Base-by-base conservation (phyloP, 2,888 invertebrate species). In the Pterostichus madidus region DNA sequence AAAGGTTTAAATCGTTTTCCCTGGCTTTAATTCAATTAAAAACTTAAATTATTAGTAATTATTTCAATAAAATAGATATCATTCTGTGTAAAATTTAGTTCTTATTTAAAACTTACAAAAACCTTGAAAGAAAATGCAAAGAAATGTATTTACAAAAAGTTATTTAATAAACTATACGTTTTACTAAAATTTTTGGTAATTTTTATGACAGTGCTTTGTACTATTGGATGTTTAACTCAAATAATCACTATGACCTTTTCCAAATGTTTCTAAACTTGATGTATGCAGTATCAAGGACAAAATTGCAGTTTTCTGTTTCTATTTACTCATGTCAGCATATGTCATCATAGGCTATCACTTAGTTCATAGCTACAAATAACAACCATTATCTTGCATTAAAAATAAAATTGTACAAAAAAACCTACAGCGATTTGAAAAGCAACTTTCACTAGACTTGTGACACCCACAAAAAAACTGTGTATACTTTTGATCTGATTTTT, bases 141-240 rank as follows among this genome's bases (percentile, higher is more conserved):
- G 5, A 49, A 49, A 49, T 49, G 13, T 49, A 49, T 49, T 11
- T 49, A 49, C 49, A 49, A 13, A 49, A 49, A n/a, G 5, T 2
- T 0, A 5, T 49, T 49, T 49, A 49, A 49, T 49, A 49, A 5
- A 7, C 39, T 39, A 39, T 6, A 39, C 0, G 5, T 8, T 39
- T 49, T n/a, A 49, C 49, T 49, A 49, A 49, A n/a, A 49, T 49
- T 49, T 49, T 49, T 49, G 11, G 49, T 49, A n/a, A 49, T n/a
- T 49, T 49, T 49, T 49, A 49, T 49, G 49, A 49, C 49, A 49
- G n/a, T n/a, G n/a, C 6, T 49, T 49, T 49, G 49, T 49, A 49
- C 49, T 49, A 49, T 49, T 49, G 11, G 4, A 49, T 49, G 49
- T 49, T 46, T 2, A 49, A 49, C 49, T 49, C 49, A 49, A 49